Evolutionary conservation across 2,888 invertebrate species (phyloP), one percentile per base, ranked within the genome.

Genomic region (Drosophila nigricruria): DNA sequence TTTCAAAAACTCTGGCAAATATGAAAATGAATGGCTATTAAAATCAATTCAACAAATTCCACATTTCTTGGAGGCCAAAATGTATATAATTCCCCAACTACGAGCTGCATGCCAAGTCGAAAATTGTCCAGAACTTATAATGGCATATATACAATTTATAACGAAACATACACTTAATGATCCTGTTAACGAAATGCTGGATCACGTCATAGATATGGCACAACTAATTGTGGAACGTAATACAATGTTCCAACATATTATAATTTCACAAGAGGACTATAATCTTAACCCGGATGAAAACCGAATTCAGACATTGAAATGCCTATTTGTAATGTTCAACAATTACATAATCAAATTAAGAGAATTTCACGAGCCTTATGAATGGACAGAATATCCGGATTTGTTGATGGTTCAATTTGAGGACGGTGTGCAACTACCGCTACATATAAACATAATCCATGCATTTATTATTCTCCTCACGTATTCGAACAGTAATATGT

Each of bases 171-270:
- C 96, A 1, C 92, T 93, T 25, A 94, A 95, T 64, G 95, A 96
- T 89, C 93, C 95, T 3, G 94, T 96, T 1, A 94, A 94, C 0
- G 95, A 96, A 70, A 93, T 96, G 86, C 94, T 95, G 49, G 96
- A 96, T 81, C 93, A 96, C 54, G 95, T 94, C 0, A 94, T 96
- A 93, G 98, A 98, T 92, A 95, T 98, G 91, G 97, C 97, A 14
- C 97, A 98, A 81, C 93, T 98, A 81, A 96, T 98, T 72, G 98
- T 98, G 64, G 98, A 98, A 93, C 94, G 98, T 20, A 96, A 96
- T 73, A 96, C 97, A 9, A 96, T 98, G 86, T 96, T 97, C 87
- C 95, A 96, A 53, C 96, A 96, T 75, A 96, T 98, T 76, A 93
- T 97, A 58, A 96, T 95, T 2, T 92, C 67, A 88, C 87, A 86